These are phyloP conservation scores for Bombus turneri DNA, from an alignment of 1,140 invertebrate species.

Conservation along the genomic window DNA sequence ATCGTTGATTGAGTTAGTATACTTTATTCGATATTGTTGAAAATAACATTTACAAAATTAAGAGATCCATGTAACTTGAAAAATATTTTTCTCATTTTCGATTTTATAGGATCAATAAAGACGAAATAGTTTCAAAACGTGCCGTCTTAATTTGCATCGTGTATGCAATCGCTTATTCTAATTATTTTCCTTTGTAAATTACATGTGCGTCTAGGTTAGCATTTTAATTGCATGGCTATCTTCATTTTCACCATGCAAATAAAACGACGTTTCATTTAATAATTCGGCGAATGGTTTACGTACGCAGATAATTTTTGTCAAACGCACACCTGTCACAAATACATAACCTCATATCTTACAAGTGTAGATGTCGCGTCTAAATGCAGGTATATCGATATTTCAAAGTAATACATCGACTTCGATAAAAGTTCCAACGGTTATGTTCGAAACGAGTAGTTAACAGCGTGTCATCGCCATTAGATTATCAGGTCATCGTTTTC, in stretches of 20 bases:
- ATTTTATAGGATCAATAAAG: background rate
- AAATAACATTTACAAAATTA: background rate
- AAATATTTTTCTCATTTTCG: background rate
- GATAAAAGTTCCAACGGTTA: background rate
- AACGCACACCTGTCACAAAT: background rate
- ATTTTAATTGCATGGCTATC: conserved; percentile 55
- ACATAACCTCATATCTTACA: background rate
- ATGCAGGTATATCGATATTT: background rate
- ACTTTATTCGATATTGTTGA: background rate
- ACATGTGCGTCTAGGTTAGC: conserved; percentile 37
- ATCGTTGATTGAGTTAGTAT: background rate
- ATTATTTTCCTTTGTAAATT: conserved; percentile 20
- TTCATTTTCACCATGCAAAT: conserved; percentile 47
- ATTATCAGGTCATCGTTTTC: no score
- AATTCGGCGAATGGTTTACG: background rate
- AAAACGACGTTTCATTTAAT: conserved; percentile 18
- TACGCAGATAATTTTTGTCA: background rate
- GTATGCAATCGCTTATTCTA: conserved; percentile 32
- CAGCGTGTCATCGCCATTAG: background rate
- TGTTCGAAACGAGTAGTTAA: background rate
- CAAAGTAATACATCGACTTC: no score
- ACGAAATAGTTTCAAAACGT: background rate
- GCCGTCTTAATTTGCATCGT: background rate
- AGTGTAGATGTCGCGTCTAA: background rate
- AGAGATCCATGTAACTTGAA: background rate